phyloP scores from a whole-genome alignment of 2,797 vertebrate species.

The Vultur gryphus region DNA sequence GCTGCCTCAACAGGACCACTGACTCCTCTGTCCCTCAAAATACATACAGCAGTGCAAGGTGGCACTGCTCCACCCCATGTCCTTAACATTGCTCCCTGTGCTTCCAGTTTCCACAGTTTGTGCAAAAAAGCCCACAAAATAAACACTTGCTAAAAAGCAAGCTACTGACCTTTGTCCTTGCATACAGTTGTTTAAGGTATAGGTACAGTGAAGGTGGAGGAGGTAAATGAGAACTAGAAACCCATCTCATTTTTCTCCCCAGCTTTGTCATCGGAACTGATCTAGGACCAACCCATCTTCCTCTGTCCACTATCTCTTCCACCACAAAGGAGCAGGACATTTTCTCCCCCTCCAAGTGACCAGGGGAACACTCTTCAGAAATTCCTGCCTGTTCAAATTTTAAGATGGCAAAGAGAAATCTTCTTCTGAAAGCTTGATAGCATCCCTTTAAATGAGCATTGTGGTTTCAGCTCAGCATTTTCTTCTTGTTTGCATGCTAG shows the following conservation, averaged over 20 bases:
- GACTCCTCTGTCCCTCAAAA: neutral
- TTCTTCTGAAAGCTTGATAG: neutral
- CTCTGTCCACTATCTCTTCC: neutral
- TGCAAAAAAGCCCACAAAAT: neutral
- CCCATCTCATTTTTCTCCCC: neutral
- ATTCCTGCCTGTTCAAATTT: neutral
- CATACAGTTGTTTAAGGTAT: neutral
- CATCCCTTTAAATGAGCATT: neutral
- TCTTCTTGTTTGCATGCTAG: constrained; percentile 59
- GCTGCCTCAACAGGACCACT: neutral
- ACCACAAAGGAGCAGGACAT: neutral
- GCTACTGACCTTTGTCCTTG: neutral
- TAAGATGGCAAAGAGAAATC: neutral
- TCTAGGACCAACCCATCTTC: neutral
- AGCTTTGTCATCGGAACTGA: neutral
- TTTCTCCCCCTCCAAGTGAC: neutral
- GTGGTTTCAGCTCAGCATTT: constrained; percentile 47
- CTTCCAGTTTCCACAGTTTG: neutral
- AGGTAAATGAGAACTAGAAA: neutral
- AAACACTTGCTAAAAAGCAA: neutral
- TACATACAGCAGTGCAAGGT: neutral
- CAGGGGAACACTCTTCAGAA: neutral
- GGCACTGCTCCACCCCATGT: neutral
- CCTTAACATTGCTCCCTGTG: neutral
- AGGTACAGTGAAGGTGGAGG: neutral